phyloP scores from a whole-genome alignment of 2,797 vertebrate genomes.

The Poecilia gillii region DNA sequence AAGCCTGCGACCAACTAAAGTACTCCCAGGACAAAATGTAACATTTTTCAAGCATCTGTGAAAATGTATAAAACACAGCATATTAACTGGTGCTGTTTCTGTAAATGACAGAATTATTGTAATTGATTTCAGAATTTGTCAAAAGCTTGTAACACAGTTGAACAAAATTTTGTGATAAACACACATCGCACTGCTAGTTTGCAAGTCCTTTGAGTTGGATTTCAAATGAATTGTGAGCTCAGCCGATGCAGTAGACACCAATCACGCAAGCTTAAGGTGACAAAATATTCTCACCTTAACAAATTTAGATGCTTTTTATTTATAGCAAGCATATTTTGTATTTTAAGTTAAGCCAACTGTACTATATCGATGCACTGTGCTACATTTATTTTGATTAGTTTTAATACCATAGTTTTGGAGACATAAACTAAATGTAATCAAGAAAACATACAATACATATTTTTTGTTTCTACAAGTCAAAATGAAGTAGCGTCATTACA shows the following conservation, averaged over 20 bases:
- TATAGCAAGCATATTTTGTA: not conserved
- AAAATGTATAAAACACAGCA: not conserved
- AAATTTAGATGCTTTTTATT: not conserved
- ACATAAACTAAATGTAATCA: not conserved
- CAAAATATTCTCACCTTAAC: not conserved
- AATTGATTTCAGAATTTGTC: not conserved
- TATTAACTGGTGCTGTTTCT: not conserved
- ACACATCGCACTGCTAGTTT: not conserved
- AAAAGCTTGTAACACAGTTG: not conserved
- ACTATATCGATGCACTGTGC: not conserved
- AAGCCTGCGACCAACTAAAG: not conserved
- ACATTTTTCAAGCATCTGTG: not conserved
- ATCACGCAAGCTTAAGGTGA: not conserved
- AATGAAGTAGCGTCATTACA: not conserved
- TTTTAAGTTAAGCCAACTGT: not conserved
- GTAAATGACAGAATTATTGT: not conserved
- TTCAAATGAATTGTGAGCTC: not conserved
- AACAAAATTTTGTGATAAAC: not conserved
- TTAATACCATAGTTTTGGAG: not conserved
- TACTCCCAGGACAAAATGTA: not conserved
- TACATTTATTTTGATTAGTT: not conserved
- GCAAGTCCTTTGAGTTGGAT: not conserved
- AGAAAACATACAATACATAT: not conserved
- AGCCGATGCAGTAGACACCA: not conserved
- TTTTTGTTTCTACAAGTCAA: not conserved